Evolutionary conservation across 92 coral and sea anemone genomes (phyloP), one percentile per base, ranked within the genome.

Genomic region (Epizoanthus ramosus): DNA sequence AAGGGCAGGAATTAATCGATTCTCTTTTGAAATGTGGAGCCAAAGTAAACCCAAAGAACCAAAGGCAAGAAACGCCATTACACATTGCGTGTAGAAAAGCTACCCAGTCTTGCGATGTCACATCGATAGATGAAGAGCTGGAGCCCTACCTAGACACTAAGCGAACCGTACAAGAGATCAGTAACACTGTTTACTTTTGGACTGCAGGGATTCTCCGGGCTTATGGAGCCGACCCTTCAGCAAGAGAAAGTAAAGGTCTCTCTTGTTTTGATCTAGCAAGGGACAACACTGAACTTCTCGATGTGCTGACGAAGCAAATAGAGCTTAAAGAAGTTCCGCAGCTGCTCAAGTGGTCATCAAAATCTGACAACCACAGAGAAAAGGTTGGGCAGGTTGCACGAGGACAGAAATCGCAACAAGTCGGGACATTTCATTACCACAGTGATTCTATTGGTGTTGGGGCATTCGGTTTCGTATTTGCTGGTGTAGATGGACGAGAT

Each of bases 401-500:
- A 23, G 57, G 81, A 18, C 81, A 52, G 64, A 86, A 87, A 12
- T 71, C 80, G 52, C 58, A 24, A 24, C 41, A 76, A 61, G 82
- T 82, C 6, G 88, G 41, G 8, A 80, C 65, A 6, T 90, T 61
- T 60, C 64, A 87, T 71, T 80, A 75, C 63, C 90, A 90, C 72
- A 52, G 63, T 57, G 71, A 83, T 4, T 43, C 75, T n/a, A 90
- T 90, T 3, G 93, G 90, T 4, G 5, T 8, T 10, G 91, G 93
- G 10, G 75, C 88, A 15, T 88, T 88, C 72, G 63, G 81, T 2
- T 25, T 21, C 12, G 79, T 74, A 23, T 87, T 74, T 70, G 77
- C 87, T 47, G 92, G 87, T 16, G 41, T 90, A 59, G 77, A 84
- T 68, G 89, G 74, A 41, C 85, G 66, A 28, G 92, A 91, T 66